Conservation (phyloP, 2,113 vertebrate genomes). For the Numenius arquata region DNA sequence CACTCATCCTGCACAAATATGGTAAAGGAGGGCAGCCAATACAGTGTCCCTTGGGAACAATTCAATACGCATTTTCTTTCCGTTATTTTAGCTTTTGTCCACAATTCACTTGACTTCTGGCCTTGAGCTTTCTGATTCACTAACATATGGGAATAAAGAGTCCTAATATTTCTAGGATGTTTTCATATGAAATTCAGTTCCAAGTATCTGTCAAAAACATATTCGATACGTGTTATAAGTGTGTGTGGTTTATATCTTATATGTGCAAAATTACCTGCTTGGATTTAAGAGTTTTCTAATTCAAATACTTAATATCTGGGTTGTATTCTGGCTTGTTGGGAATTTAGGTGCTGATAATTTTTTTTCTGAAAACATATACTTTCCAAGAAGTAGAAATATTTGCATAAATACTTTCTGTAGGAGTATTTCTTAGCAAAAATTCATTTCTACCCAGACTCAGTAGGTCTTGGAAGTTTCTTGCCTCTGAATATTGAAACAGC, state of each 20-base stretch:
- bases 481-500: background rate
- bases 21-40: background rate
- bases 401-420: background rate
- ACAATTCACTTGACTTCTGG: background rate
- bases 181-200: background rate
- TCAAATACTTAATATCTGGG: background rate
- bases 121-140: background rate
- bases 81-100: background rate
- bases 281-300: background rate
- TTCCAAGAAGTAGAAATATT: background rate
- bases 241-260: background rate
- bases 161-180: background rate
- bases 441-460: background rate
- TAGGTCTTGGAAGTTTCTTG: background rate
- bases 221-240: background rate
- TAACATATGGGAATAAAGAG: background rate
- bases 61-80: background rate
- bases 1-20: background rate
- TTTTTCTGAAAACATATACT: background rate
- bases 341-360: background rate
- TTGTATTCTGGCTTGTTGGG: background rate
- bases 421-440: background rate
- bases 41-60: background rate
- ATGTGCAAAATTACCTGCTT: background rate
- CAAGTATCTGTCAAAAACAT: background rate